Evolutionary conservation across 2,888 invertebrate genomes (phyloP), one percentile per base, ranked within the genome.

Genomic region (Masnerella sp.): DNA sequence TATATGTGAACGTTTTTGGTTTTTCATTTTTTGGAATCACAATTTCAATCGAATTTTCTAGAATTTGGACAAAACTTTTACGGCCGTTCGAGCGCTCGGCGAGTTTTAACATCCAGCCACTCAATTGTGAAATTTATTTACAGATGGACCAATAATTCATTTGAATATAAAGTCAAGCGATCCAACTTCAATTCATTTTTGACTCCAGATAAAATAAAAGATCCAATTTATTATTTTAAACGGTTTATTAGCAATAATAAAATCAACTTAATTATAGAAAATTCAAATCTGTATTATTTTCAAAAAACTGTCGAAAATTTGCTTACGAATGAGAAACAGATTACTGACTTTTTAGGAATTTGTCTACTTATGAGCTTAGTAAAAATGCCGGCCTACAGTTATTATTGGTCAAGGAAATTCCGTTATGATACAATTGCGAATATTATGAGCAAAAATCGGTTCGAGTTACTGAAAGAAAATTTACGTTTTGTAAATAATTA

Each of bases 341-440:
- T 49, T 11, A 34, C 32, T 2, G 34, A 34, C 11, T 11, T 49
- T 12, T 20, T 32, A 20, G 49, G 49, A 11, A 34, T 49, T 1
- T 12, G 32, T 3, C 7, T 49, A 11, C 3, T 34, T 1, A 49
- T 49, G 49, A 20, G 49, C 4, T 8, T 49, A 20, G 34, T 34
- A 14, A 32, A 32, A 17, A 49, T 34, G 49, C 20, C 32, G 0
- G 18, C 49, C 1, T 49, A 20, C 20, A 2, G 11, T 8, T 32
- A 49, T 49, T 49, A 49, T 14, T 49, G 49, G 34, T 32, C 49
- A 34, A 5, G 8, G 5, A 20, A 32, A 34, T 8, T 34, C 1
- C 11, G 34, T 9, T 47, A 32, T 30, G 12, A 49, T 12, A 32
- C 2, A 32, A 14, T 49, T 34, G 12, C 49, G 12, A 14, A 49